Conservation (phyloP, 2,113 vertebrate genomes). For the Amblyornis subalaris region DNA sequence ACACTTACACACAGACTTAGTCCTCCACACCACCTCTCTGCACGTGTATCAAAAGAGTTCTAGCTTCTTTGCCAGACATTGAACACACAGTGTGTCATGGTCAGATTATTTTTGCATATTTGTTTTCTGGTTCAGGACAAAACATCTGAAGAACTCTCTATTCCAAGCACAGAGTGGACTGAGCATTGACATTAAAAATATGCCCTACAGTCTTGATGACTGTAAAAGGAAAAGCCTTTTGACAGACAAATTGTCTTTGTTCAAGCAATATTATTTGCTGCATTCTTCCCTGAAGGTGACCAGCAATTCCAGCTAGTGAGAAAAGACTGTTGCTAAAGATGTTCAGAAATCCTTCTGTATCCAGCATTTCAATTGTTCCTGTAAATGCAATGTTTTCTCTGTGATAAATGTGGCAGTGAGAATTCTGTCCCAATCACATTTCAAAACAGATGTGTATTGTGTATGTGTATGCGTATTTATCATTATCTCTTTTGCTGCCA, state of each 20-base stretch:
- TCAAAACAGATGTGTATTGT: background rate
- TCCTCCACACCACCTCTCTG: background rate
- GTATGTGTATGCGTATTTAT: background rate
- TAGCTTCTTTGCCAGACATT: background rate
- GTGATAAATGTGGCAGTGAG: background rate
- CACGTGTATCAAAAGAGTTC: background rate
- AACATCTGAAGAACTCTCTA: background rate
- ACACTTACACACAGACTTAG: background rate
- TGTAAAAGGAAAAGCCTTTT: background rate
- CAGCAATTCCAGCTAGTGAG: background rate
- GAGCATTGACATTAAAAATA: background rate
- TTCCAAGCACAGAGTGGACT: background rate
- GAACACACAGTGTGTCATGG: background rate
- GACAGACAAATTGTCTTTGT: background rate
- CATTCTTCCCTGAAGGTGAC: background rate
- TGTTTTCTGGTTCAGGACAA: background rate
- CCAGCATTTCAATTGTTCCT: background rate
- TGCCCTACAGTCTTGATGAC: background rate
- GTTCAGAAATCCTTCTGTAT: background rate
- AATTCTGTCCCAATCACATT: background rate
- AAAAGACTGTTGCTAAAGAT: background rate
- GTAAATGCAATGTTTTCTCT: background rate
- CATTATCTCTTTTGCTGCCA: background rate
- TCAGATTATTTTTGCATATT: background rate
- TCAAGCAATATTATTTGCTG: background rate